Evolutionary conservation across 2,113 vertebrate species (phyloP).

Genomic region (Elephantulus edwardii): DNA sequence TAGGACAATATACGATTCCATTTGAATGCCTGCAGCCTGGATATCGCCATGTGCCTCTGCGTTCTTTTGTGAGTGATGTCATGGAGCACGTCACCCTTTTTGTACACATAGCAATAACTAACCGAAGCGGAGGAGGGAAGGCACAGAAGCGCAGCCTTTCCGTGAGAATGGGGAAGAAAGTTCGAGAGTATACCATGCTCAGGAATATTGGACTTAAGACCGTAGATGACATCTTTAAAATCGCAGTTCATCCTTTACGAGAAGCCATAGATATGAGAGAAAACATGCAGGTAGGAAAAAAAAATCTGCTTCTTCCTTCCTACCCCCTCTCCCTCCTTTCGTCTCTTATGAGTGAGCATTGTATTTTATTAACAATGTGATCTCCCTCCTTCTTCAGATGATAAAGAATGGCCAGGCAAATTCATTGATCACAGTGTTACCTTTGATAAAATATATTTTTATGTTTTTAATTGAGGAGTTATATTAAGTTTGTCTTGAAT

Average conservation of each 20-base stretch:
- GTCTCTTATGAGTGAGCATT: background rate
- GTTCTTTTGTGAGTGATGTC: conserved; percentile 91
- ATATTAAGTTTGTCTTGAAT: background rate
- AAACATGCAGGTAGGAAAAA: conserved; percentile 91
- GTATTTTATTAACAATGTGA: background rate
- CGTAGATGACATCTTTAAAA: conserved; percentile 94
- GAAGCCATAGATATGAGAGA: conserved; percentile 96
- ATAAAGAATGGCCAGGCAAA: background rate
- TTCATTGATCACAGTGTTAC: background rate
- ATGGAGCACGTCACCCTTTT: conserved; percentile 95
- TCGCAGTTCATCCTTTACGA: conserved; percentile 88
- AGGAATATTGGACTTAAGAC: conserved; percentile 91
- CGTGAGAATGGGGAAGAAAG: conserved; percentile 90
- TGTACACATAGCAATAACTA: conserved; percentile 95
- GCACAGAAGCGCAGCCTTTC: conserved; percentile 95
- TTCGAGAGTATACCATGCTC: conserved; percentile 93
- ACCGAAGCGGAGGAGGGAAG: conserved; percentile 94
- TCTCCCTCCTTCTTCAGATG: background rate
- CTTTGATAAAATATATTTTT: background rate
- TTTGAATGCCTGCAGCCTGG: conserved; percentile 97
- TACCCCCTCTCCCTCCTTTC: accelerated
- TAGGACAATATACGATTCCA: conserved; percentile 95
- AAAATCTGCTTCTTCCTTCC: background rate
- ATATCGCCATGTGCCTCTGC: conserved; percentile 94
- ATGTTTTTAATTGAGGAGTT: background rate